These are phyloP conservation scores for Lucinisca nassula DNA, from an alignment of 2,888 invertebrate genomes.

Conservation along the genomic window DNA sequence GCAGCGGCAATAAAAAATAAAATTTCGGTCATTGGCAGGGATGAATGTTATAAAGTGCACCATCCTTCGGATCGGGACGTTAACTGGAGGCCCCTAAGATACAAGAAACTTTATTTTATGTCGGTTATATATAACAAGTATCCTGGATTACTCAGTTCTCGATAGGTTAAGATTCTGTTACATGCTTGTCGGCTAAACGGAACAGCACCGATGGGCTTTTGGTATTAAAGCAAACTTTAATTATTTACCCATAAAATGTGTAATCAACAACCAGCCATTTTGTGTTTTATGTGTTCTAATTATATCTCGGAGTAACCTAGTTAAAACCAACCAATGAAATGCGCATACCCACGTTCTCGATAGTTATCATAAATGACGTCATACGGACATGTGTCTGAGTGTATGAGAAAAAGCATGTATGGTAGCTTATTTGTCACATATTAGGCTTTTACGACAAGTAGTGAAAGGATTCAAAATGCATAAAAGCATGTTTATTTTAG, in stretches of 20 bases:
- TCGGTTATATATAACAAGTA: neutral
- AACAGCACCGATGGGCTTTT: no score
- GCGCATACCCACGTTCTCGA: neutral
- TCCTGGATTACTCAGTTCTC: neutral
- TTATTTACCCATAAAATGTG: neutral
- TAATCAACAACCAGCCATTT: neutral
- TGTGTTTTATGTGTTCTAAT: neutral
- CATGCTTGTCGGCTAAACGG: neutral
- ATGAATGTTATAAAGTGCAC: no score
- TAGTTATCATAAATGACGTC: neutral
- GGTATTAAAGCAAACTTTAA: neutral
- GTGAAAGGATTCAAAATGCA: neutral
- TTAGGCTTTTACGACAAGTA: neutral
- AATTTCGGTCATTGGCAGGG: no score
- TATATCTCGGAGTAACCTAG: neutral
- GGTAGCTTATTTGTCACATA: neutral
- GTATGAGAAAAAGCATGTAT: neutral
- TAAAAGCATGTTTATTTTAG: neutral
- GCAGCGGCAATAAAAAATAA: no score
- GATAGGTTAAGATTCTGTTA: neutral
- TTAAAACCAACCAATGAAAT: neutral
- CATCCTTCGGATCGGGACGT: no score
- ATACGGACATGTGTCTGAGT: neutral
- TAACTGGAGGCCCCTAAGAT: no score
- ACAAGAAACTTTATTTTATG: no score